phyloP scores from a whole-genome alignment of 1,140 invertebrate genomes.

The Vanessa tameamea region DNA sequence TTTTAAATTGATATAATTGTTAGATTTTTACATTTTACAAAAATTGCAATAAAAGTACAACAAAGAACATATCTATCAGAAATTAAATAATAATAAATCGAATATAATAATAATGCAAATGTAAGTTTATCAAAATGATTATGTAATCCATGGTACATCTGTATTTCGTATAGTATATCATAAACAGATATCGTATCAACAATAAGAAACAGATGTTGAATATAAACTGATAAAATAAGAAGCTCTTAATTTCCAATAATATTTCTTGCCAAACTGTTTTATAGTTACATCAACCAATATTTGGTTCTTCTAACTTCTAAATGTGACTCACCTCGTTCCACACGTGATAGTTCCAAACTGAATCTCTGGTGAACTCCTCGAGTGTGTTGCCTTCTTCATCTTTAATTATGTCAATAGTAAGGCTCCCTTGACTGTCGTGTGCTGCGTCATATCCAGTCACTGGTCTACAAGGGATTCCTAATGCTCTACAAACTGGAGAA shows the following conservation, averaged over 20 bases:
- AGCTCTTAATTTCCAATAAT: conserved; percentile 13
- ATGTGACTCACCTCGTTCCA: conserved; percentile 90
- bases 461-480: conserved; percentile 92
- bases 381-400: conserved; percentile 89
- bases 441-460: conserved; percentile 94
- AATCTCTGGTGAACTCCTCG: conserved; percentile 91
- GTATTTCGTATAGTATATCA: not conserved
- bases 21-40: too few species aligned
- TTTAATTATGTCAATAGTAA: conserved; percentile 95
- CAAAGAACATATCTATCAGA: not conserved
- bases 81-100: too few species aligned
- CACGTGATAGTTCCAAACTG: conserved; percentile 97
- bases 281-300: not conserved
- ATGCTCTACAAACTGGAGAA: conserved; percentile 86
- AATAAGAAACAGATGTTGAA: conserved; percentile 31
- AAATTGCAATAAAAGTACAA: not conserved
- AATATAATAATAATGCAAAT: too few species aligned
- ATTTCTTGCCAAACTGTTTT: conserved; percentile 17
- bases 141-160: not conserved
- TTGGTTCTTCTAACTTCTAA: conserved; percentile 16
- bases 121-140: too few species aligned
- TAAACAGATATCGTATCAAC: not conserved
- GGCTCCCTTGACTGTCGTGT: conserved; percentile 93
- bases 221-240: conserved; percentile 24
- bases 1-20: too few species aligned